Evolutionary conservation across 2,797 vertebrate species (phyloP), one percentile per base, ranked within the genome.

Genomic region (Lepus townsendii): DNA sequence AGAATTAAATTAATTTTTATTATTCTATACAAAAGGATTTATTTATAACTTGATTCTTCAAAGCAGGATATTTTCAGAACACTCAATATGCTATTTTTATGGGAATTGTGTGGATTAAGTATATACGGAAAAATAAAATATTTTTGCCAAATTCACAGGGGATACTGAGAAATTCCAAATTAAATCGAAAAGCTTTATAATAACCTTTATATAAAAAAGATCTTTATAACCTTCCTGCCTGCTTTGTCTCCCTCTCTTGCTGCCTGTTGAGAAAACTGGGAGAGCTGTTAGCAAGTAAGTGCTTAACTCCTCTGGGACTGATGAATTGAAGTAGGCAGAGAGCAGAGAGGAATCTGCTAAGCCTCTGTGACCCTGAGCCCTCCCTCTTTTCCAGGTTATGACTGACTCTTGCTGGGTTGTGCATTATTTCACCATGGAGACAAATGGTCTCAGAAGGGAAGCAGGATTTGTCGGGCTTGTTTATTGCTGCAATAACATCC

Each of bases 391-490:
- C 65, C 19, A 77, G 77, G 60, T 26, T 88, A 17, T 84, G 88
- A 66, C 27, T 75, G 90, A 82, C n/a, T 32, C 35, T 84, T 84
- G 54, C 54, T 26, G 65, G 57, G 63, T 47, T 96, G 86, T 85
- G 17, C 32, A 3, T 79, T 91, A 83, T 95, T 94, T 97, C 85
- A 66, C 88, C 91, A 91, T 57, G 62, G 95, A 93, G 88, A 97
- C 73, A 50, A 93, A 92, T 50, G 27, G 90, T 78, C 63, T 87
- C 16, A 13, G 88, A 42, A 92, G 89, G 69, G 50, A 88, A 95
- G 65, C 54, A 71, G 57, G 80, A 69, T 79, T 87, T 93, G 8
- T 50, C 90, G 35, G 30, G 27, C 17, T 93, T 93, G 16, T 94
- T 91, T 91, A 93, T 72, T 90, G 73, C 60, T 94, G 50, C 38